Conservation (phyloP, 2,113 vertebrate genomes). For the Melospiza georgiana region DNA sequence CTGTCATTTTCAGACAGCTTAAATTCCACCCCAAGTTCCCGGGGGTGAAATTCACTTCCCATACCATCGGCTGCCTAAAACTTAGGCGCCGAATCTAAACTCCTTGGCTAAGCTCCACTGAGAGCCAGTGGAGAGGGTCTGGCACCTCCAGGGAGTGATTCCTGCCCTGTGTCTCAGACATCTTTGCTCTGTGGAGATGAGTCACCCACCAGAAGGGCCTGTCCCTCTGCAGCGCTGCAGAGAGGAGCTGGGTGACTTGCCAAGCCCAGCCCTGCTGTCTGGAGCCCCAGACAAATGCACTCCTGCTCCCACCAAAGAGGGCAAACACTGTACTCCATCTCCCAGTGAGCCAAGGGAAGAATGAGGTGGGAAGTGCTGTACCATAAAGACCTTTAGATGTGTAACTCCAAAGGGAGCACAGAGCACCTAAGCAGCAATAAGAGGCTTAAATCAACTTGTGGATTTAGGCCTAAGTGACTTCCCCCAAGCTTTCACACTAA, state of each 20-base stretch:
- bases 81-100: not conserved
- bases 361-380: not conserved
- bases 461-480: not conserved
- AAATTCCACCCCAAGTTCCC: slow-evolving; percentile 43
- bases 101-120: slow-evolving; percentile 19
- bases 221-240: not conserved
- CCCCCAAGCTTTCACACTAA: not conserved
- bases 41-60: slow-evolving; percentile 33
- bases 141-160: not conserved
- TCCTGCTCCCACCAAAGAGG: not conserved
- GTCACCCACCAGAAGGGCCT: slow-evolving; percentile 9
- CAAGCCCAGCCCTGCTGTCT: not conserved
- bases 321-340: not conserved
- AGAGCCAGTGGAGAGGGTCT: not conserved
- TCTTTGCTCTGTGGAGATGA: not conserved
- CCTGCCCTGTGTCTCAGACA: not conserved
- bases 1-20: slow-evolving; percentile 46
- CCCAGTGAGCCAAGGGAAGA: not conserved
- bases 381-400: not conserved
- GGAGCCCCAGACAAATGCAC: slow-evolving; percentile 7
- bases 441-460: slow-evolving; percentile 1
- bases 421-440: not conserved
- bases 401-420: not conserved
- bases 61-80: slow-evolving; percentile 10
- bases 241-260: not conserved